phyloP scores from a whole-genome alignment of 2,113 vertebrate species.

The Salvelinus namaycush region DNA sequence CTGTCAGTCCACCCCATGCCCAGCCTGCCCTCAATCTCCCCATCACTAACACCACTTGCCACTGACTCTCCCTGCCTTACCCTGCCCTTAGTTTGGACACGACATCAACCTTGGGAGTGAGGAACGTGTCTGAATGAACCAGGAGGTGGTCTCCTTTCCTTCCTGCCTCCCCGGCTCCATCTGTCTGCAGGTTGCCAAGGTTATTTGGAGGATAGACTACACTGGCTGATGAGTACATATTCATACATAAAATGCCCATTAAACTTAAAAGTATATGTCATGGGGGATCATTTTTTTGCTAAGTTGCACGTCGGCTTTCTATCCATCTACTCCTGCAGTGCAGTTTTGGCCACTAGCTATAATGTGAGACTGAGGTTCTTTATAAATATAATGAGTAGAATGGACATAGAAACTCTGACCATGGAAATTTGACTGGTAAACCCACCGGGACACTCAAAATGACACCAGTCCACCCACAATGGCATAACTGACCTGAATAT shows the following conservation, averaged over 20 bases:
- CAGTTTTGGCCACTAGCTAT: too few relatives aligned
- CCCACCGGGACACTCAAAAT: too few relatives aligned
- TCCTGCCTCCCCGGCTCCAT: too few relatives aligned
- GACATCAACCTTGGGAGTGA: constrained; percentile 11
- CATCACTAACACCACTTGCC: constrained; percentile 5
- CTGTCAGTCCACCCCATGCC: constrained; percentile 56
- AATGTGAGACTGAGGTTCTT: too few relatives aligned
- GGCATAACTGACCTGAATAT: too few relatives aligned
- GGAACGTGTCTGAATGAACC: not conserved
- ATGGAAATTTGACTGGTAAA: too few relatives aligned
- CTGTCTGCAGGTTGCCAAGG: constrained; percentile 37
- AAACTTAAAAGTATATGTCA: not conserved
- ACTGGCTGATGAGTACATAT: constrained; percentile 11
- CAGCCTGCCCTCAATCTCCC: constrained; percentile 39
- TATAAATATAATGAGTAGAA: too few relatives aligned
- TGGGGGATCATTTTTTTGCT: not conserved
- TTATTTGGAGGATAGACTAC: constrained; percentile 44
- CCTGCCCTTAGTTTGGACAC: constrained; percentile 13
- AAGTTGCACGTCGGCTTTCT: too few relatives aligned
- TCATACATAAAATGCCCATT: not conserved
- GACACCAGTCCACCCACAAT: not conserved
- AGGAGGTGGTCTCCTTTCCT: constrained; percentile 1
- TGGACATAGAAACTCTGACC: too few relatives aligned
- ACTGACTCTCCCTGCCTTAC: not conserved
- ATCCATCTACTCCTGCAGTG: too few relatives aligned